Evolutionary conservation across 2,888 invertebrate species (phyloP), one percentile per base, ranked within the genome.

Genomic region (Tenthredo amoena): DNA sequence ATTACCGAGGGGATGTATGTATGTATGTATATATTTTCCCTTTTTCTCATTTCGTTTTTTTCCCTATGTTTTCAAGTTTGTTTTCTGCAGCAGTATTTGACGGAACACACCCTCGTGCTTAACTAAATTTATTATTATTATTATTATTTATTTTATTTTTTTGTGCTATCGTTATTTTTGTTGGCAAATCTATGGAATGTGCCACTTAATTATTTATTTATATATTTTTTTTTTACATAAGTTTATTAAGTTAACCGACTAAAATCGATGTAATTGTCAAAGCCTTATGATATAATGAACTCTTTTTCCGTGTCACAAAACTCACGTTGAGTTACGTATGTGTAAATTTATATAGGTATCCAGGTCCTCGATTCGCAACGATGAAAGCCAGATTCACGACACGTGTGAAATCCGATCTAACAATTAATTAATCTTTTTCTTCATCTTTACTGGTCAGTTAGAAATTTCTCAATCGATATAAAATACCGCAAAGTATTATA

Each of bases 241-340:
- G n/a, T 50, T 77, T 77, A 50, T 47, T 55, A 62, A 81, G 26
- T 34, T 81, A 83, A 83, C 83, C 83, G 68, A 83, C 83, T 83
- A 68, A 83, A 83, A 83, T 71, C 83, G 83, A 83, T 83, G 83
- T 71, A 83, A 71, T 83, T 71, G 83, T 83, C 83, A 83, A 83
- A 83, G 83, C 83, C 83, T 83, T 83, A 83, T 81, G 58, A 81
- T 81, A 81, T 62, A 81, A 81, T 81, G 81, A 81, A 81, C 62
- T 62, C 81, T 50, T 7, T n/a, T 55, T 34, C 7, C 21, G 31
- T 26, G 74, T 12, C 74, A 43, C 18, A 21, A 43, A 21, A 43
- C n/a, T 68, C 50, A 50, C 50, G 77, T 55, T 4, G 21, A 37
- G 31, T 31, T 81, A 34, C 34, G 47, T 21, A 26, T 26, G 43